Percentiles rank a stretch among this genome's conserved stretches.
phyloP scores from a whole-genome alignment of 2,113 vertebrate species.

The Marcusenius ussheri region DNA sequence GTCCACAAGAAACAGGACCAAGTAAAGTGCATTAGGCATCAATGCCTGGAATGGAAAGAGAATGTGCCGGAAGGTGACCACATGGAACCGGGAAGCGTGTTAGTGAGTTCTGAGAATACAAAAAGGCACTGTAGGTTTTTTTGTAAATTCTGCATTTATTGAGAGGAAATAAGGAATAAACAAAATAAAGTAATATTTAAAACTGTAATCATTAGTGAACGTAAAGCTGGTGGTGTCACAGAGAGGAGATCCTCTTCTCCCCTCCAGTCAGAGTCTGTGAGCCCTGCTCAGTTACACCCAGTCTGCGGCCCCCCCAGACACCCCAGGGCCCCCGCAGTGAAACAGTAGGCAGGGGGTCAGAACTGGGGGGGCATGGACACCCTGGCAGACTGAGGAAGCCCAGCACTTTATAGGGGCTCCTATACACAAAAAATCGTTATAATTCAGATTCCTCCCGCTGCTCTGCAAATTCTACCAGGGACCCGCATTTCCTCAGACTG shows the following conservation, averaged over 20 bases:
- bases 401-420: background rate
- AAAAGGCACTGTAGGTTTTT: background rate
- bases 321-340: conserved; percentile 44
- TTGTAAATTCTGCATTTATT: background rate
- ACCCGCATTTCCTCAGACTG: background rate
- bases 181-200: background rate
- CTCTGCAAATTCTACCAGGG: background rate
- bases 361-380: background rate
- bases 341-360: background rate
- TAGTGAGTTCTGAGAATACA: background rate
- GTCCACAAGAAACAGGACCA: conserved; percentile 62
- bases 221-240: conserved; percentile 20
- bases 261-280: conserved; percentile 8
- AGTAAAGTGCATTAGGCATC: conserved; percentile 64
- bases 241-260: conserved; percentile 16
- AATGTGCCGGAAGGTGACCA: background rate
- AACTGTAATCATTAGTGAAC: background rate
- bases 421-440: background rate
- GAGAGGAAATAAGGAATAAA: background rate
- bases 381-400: background rate
- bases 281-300: conserved; percentile 33
- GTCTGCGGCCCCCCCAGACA: conserved; percentile 49
- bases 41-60: conserved; percentile 38
- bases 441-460: background rate
- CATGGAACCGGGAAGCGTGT: background rate